Evolutionary conservation across 2,113 vertebrate species (phyloP).

Genomic region (Poecile atricapillus): DNA sequence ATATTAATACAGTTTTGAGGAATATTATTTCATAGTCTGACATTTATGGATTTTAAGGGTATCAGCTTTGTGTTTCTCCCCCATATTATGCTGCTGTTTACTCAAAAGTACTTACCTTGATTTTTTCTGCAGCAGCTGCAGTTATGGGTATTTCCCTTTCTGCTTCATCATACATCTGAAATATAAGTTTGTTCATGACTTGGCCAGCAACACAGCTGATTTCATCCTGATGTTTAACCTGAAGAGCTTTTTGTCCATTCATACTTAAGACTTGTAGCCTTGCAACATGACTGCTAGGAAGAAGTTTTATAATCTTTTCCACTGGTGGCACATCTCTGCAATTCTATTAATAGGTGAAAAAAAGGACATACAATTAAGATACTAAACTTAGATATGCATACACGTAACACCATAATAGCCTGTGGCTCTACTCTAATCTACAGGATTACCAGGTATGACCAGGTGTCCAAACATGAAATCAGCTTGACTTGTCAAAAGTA

Average conservation of each 20-base stretch:
- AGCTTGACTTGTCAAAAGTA: not conserved
- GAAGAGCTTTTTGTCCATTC: constrained; percentile 74
- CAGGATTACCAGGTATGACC: not conserved
- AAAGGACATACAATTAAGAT: not conserved
- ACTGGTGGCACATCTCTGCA: constrained; percentile 74
- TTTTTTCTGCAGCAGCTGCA: constrained; percentile 73
- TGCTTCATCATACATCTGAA: constrained; percentile 88
- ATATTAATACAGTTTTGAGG: not conserved
- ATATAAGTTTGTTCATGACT: constrained; percentile 80
- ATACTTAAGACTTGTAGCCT: constrained; percentile 78
- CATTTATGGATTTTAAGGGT: not conserved
- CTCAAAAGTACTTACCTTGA: constrained; percentile 77
- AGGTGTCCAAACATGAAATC: not conserved
- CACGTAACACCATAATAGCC: not conserved
- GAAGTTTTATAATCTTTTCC: constrained; percentile 78
- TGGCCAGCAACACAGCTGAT: constrained; percentile 85
- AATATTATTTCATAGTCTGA: not conserved
- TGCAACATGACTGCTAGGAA: constrained; percentile 82
- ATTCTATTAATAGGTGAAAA: constrained; percentile 53
- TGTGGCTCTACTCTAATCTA: not conserved
- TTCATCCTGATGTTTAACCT: constrained; percentile 83
- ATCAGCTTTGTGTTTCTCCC: not conserved
- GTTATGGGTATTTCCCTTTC: constrained; percentile 78
- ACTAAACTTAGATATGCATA: not conserved
- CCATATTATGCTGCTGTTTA: not conserved